Base-by-base conservation (phyloP, 2,797 vertebrate genomes). In the Columba guinea region DNA sequence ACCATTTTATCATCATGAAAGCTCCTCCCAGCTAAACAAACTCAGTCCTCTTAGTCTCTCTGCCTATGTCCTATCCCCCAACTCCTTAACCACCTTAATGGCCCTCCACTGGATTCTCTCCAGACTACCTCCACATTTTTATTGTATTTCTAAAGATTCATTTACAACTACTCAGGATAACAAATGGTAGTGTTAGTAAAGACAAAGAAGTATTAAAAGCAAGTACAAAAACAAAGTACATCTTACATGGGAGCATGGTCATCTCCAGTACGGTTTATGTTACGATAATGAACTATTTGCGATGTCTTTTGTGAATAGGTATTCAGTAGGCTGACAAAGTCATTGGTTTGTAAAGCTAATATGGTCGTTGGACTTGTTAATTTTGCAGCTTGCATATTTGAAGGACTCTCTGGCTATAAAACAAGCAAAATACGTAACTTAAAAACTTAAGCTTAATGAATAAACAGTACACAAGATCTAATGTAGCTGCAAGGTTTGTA, bases 221-320 rank as follows among this genome's bases (percentile, higher is more conserved):
- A 87, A 93, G 28, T 24, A 84, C 5, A 0, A 65, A 90, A 51
- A 35, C 9, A 80, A 89, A 89, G 48, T 30, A 9, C 24, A 75
- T 71, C 96, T 97, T 96, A 97, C 96, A 0, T 48, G 20, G 75
- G 87, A 77, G 7, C 17, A 39, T 94, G 88, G 35, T 52, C 18
- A 0, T 46, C 46, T 83, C 95, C 95, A 22, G 2, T 14, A 34
- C 32, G 2, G 3, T 0, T 13, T 48, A 0, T 13, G 1, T 16
- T 1, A 71, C 1, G 0, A 58, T 93, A 96, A 44, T 58, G 27
- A 65, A 96, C 62, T 6, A 0, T 0, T 2, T 9, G 4, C 7
- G 0, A 0, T 0, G 1, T 39, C 48, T 0, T 91, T 44, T 85
- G 89, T 27, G 71, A 32, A 64, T 37, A 75, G 0, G 0, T 11